Conservation (phyloP, 2,113 vertebrate species). For the Semicossyphus pulcher region DNA sequence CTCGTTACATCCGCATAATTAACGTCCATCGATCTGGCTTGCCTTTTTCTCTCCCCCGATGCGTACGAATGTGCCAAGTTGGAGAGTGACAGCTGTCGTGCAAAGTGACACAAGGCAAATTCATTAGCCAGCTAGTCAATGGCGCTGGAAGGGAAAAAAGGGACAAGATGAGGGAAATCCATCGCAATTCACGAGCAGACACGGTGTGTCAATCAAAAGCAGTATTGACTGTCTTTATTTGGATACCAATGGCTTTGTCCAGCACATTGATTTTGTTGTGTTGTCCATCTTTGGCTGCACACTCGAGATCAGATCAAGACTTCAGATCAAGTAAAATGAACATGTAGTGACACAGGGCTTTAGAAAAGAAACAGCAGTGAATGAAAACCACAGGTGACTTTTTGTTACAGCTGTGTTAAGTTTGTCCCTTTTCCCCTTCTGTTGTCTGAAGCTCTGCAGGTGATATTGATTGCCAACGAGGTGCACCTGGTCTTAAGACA, state of each 20-base stretch:
- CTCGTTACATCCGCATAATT: constrained; percentile 83
- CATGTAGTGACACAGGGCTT: neutral
- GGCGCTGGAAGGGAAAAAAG: neutral
- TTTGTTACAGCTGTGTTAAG: too few species aligned
- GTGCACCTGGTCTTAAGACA: too few species aligned
- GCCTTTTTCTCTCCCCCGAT: constrained; percentile 76
- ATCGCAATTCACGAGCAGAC: constrained; percentile 33
- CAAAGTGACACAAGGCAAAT: constrained; percentile 71
- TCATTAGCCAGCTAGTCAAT: constrained; percentile 66
- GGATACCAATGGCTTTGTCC: constrained; percentile 64
- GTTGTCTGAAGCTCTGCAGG: too few species aligned
- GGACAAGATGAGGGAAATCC: constrained; percentile 34
- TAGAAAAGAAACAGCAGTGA: constrained; percentile 4
- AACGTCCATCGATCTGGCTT: constrained; percentile 76
- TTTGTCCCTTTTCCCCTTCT: too few species aligned
- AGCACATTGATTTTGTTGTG: constrained; percentile 51
- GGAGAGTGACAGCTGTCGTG: constrained; percentile 78
- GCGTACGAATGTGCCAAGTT: constrained; percentile 44
- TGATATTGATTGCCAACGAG: too few species aligned
- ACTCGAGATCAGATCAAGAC: neutral
- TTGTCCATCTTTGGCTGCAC: constrained; percentile 38
- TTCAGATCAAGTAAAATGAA: constrained; percentile 24
- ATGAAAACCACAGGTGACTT: neutral
- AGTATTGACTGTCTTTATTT: constrained; percentile 64
- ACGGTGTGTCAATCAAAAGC: constrained; percentile 56